phyloP scores from a whole-genome alignment of 1,140 invertebrate genomes.

The Portunus trituberculatus region DNA sequence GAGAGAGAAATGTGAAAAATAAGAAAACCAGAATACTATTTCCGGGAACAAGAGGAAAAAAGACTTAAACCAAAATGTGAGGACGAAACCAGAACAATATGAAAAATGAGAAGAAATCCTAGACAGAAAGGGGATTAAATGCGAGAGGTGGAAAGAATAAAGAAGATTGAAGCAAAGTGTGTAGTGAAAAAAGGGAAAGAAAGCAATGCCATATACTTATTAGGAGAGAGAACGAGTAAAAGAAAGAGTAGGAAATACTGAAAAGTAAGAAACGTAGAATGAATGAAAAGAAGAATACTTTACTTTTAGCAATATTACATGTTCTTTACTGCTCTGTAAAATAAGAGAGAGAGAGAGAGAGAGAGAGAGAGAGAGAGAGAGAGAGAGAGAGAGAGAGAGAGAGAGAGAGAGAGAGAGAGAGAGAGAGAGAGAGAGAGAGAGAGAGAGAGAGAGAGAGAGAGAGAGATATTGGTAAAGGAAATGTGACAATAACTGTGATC shows the following conservation, averaged over 20 bases:
- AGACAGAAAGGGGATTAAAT: background rate
- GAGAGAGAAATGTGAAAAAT: background rate
- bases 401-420: slow-evolving; percentile 39
- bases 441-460: background rate
- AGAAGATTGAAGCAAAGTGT: background rate
- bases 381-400: slow-evolving; percentile 30
- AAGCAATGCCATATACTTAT: too few species aligned
- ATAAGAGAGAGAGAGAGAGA: too few species aligned
- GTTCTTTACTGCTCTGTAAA: too few species aligned
- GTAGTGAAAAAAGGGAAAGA: background rate
- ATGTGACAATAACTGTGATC: background rate
- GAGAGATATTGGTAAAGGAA: background rate
- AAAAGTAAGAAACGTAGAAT: background rate
- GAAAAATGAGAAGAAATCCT: too few species aligned
- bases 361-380: slow-evolving; percentile 34
- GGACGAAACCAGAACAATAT: too few species aligned
- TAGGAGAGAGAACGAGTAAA: too few species aligned
- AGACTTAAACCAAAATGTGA: too few species aligned
- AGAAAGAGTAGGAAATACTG: background rate
- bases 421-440: too few species aligned
- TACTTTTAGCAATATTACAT: background rate
- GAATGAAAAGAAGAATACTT: background rate
- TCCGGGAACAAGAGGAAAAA: too few species aligned
- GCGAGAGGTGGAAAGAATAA: background rate
- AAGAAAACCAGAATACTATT: too few species aligned